These are phyloP conservation scores for Apostichopus californicus DNA, from an alignment of 35 echinoderm and acorn worm species.

Conservation along the genomic window DNA sequence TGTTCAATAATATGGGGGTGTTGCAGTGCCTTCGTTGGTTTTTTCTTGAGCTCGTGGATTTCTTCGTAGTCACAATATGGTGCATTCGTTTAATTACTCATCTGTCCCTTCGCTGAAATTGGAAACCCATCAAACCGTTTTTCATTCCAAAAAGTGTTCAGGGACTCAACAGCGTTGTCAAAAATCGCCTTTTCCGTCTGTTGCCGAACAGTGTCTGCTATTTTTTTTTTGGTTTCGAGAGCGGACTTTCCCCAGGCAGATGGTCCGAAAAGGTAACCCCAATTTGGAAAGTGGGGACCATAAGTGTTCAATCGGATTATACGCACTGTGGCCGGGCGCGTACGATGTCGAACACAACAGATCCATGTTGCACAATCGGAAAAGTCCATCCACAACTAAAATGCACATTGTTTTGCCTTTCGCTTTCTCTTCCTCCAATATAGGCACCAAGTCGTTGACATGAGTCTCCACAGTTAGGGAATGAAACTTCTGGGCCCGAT, in stretches of 20 bases:
- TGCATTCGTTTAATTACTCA: conserved; percentile 20
- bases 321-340: conserved; percentile 52
- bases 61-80: background rate
- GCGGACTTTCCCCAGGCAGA: conserved; percentile 44
- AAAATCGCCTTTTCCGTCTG: conserved; percentile 35
- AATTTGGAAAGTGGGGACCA: conserved; percentile 61
- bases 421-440: background rate
- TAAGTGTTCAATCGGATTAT: conserved; percentile 61
- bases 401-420: background rate
- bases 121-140: conserved; percentile 31
- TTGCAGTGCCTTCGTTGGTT: background rate
- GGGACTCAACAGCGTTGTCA: conserved; percentile 37
- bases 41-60: background rate
- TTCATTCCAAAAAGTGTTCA: conserved; percentile 37
- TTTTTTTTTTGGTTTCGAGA: background rate
- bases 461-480: conserved; percentile 10
- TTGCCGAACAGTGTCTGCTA: background rate
- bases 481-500: conserved; percentile 45
- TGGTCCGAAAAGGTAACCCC: conserved; percentile 41
- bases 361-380: conserved; percentile 47
- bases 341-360: conserved; percentile 29
- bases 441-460: conserved; percentile 37
- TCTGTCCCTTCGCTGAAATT: background rate
- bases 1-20: background rate
- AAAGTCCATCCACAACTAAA: conserved; percentile 48